Evolutionary conservation across 2,113 vertebrate genomes (phyloP), one percentile per base, ranked within the genome.

Genomic region (Scalopus aquaticus): DNA sequence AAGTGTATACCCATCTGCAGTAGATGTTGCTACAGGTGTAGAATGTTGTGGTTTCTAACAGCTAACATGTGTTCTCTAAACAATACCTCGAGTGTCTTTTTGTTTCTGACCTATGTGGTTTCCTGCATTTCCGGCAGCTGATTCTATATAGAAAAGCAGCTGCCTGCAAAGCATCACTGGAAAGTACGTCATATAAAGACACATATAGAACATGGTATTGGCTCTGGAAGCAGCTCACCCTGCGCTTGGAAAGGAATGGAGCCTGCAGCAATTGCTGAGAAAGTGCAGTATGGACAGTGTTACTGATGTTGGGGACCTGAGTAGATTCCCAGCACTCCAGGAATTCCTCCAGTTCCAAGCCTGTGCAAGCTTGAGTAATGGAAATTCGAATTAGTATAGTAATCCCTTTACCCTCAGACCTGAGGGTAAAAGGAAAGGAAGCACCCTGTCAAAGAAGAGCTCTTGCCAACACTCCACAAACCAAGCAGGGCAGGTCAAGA

Each of bases 21-120:
- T 77, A 5, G 1, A 2, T 97, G 94, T 97, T 98, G 97, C 97
- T 95, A 95, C 97, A 98, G 97, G 96, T 98, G 96, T 97, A 96
- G 97, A 93, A 95, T 96, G 93, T 96, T 97, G 93, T 93, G 97
- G 78, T 92, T 97, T 96, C 97, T 98, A 96, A 98, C 93, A 72
- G 96, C 95, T 97, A 95, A 96, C 96, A 97, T 91, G 84, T 93
- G 94, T 96, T 97, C 84, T 89, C 93, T 92, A 96, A 98, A 97
- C 97, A 98, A 96, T 69, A 56, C 91, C 82, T 97, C 49, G 30
- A 98, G 79, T 2, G 15, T 95, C 90, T 94, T 97, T 98, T 97
- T 98, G 97, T 97, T 97, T 96, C 95, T 95, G 37, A 0, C 85
- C 70, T 60, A 24, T 77, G 79, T 84, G 96, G 80, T 94, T 97